phyloP scores from a whole-genome alignment of 2,888 invertebrate genomes.

The Agonopterix heracliana region DNA sequence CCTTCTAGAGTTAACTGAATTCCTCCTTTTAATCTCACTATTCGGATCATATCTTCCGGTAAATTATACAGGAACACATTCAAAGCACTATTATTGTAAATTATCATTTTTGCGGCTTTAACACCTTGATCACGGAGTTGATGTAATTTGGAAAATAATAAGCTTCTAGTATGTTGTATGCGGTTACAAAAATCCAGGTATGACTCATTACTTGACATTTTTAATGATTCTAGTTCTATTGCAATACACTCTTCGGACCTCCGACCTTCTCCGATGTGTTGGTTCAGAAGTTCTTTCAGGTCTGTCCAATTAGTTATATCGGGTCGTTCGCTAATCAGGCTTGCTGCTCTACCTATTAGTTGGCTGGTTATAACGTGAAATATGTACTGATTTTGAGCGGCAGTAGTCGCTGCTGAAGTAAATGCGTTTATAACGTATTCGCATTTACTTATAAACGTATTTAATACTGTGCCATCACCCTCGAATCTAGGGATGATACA shows the following conservation, averaged over 20 bases:
- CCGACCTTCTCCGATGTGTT: no score
- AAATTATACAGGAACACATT: slow-evolving; percentile 9
- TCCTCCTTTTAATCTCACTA: background rate
- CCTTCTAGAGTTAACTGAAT: background rate
- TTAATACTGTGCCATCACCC: no score
- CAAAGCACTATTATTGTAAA: slow-evolving; percentile 4
- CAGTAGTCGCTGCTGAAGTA: no score
- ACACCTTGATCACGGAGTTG: background rate
- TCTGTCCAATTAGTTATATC: no score
- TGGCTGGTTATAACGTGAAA: no score
- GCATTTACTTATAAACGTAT: no score
- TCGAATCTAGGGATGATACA: no score
- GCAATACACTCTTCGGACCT: background rate
- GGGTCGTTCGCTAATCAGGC: no score
- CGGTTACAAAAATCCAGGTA: background rate
- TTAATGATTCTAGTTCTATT: background rate
- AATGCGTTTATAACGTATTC: no score
- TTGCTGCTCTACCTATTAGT: no score
- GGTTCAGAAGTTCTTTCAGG: no score
- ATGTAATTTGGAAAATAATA: background rate
- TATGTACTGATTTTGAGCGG: no score
- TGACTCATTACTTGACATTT: background rate
- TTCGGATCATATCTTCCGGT: slow-evolving; percentile 2
- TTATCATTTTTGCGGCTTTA: slow-evolving; percentile 2
- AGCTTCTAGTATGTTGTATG: background rate